Evolutionary conservation across 53 echinoderm and acorn worm species (phyloP).

Genomic region (Actinopyga echinites): DNA sequence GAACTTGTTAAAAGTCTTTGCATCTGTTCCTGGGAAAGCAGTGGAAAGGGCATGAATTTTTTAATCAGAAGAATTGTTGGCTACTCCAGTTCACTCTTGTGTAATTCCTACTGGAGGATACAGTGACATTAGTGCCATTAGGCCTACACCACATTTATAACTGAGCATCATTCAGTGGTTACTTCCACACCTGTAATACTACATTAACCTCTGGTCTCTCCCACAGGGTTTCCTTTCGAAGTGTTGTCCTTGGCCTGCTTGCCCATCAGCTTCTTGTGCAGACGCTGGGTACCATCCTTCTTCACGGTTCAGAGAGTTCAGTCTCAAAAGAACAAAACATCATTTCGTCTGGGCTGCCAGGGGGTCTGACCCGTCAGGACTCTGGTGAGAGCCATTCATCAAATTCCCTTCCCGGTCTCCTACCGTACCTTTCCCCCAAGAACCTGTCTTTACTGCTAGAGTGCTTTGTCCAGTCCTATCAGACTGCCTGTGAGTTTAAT

Average conservation of each 20-base stretch:
- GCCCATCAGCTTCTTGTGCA: constrained; percentile 95
- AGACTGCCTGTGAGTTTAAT: constrained; percentile 96
- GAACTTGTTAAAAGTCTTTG: too few relatives aligned
- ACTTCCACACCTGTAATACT: neutral
- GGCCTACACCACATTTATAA: neutral
- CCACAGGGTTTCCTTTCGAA: constrained; percentile 86
- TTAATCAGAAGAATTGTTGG: too few relatives aligned
- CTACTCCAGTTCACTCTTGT: too few relatives aligned
- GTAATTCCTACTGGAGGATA: neutral
- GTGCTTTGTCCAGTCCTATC: constrained; percentile 97
- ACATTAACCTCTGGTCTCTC: neutral
- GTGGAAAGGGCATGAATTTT: too few relatives aligned
- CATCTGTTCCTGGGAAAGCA: too few relatives aligned
- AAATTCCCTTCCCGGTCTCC: constrained; percentile 80
- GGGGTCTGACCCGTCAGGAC: constrained; percentile 54
- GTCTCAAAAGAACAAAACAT: constrained; percentile 70
- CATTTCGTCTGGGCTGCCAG: constrained; percentile 64
- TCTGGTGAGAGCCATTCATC: constrained; percentile 6
- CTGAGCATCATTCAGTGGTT: neutral
- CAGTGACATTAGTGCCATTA: neutral
- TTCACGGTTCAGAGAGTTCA: constrained; percentile 91
- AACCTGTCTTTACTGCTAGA: constrained; percentile 91
- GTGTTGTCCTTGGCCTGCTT: constrained; percentile 88
- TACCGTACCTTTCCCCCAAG: constrained; percentile 87
- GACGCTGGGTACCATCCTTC: constrained; percentile 93